phyloP scores from a whole-genome alignment of 2,888 invertebrate genomes.

The Thymelicus sylvestris region DNA sequence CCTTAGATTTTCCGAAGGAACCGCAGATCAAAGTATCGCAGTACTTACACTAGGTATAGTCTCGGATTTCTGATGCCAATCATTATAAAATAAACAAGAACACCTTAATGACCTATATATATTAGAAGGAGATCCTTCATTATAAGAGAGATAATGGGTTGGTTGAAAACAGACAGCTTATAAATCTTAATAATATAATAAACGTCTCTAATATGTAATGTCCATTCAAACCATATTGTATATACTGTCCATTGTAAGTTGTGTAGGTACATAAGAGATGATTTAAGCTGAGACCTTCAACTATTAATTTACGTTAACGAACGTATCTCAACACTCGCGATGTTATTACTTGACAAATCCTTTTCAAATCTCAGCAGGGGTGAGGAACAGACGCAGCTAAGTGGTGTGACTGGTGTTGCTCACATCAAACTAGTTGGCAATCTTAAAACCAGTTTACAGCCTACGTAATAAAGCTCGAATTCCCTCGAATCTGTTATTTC shows the following conservation, averaged over 20 bases:
- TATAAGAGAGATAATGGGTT: not conserved
- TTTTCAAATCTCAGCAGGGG: slow-evolving; percentile 76
- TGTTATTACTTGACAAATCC: slow-evolving; percentile 59
- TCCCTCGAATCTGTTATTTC: slow-evolving; percentile 55
- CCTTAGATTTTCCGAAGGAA: no score
- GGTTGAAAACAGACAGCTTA: not conserved
- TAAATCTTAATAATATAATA: not conserved
- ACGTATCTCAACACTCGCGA: slow-evolving; percentile 44
- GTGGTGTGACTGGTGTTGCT: slow-evolving; percentile 55
- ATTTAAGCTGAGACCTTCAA: not conserved
- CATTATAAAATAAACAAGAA: not conserved
- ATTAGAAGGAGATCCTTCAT: not conserved
- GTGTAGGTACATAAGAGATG: not conserved
- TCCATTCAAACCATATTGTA: not conserved
- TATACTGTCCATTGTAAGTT: not conserved
- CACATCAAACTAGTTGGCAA: slow-evolving; percentile 40
- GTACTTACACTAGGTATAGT: no score
- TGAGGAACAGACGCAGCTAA: slow-evolving; percentile 59
- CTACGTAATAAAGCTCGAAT: slow-evolving; percentile 59
- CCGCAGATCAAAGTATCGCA: no score
- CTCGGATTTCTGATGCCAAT: no score
- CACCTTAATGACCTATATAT: not conserved
- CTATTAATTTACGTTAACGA: slow-evolving; percentile 43
- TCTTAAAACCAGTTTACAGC: slow-evolving; percentile 41
- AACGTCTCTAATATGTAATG: not conserved